Evolutionary conservation across 2,797 vertebrate species (phyloP).

Genomic region (Aplochiton taeniatus): DNA sequence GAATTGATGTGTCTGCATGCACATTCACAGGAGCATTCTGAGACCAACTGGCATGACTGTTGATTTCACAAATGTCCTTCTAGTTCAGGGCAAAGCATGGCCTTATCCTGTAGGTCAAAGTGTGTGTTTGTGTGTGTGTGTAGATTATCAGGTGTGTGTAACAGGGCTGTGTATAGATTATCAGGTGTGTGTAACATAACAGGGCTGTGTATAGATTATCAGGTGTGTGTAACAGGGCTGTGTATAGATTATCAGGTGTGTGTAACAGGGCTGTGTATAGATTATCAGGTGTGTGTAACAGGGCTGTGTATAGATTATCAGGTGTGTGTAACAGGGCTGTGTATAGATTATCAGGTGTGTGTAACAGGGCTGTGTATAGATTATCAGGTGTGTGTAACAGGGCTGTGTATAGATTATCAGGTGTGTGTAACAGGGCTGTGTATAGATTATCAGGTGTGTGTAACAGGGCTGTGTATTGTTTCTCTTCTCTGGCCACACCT

Average conservation of each 20-base stretch:
- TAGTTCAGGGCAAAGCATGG: not conserved
- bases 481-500: constrained; percentile 4
- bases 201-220: not conserved
- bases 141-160: not conserved
- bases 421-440: too few species aligned
- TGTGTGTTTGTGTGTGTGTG: not conserved
- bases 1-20: not conserved
- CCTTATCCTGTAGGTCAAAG: not conserved
- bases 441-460: constrained; percentile 16
- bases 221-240: not conserved
- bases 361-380: too few species aligned
- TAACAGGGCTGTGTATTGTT: constrained; percentile 3
- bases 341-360: too few species aligned
- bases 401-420: too few species aligned
- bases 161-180: not conserved
- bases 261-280: too few species aligned
- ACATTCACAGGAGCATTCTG: not conserved
- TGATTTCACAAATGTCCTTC: too few species aligned
- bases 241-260: not conserved
- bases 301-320: too few species aligned
- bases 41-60: too few species aligned
- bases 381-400: too few species aligned
- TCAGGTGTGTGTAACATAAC: not conserved
- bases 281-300: not conserved
- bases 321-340: too few species aligned